Percentiles rank a stretch among this genome's conserved stretches.
Conservation (phyloP, 1,140 invertebrate genomes). For the Meloidogyne floridensis region DNA sequence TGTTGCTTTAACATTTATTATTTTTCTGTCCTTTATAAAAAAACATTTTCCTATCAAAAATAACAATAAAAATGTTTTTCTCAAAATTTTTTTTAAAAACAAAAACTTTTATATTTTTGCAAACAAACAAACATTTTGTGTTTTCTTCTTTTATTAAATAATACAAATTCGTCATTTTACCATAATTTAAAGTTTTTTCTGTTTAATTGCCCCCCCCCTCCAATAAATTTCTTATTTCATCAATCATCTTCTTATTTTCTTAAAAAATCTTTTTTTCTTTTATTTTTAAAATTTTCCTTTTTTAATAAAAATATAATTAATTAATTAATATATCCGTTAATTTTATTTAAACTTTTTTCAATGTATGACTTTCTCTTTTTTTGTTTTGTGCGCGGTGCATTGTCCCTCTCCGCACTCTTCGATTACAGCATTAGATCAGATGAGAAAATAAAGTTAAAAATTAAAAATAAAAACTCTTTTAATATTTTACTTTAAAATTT, state of each 20-base stretch:
- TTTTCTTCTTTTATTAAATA: neutral
- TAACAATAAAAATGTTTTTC: neutral
- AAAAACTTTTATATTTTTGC: neutral
- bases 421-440: too few relatives aligned
- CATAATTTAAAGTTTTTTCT: neutral
- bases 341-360: neutral
- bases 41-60: too few relatives aligned
- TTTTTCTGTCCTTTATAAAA: too few relatives aligned
- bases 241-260: neutral
- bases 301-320: neutral
- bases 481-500: too few relatives aligned
- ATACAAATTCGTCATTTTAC: neutral
- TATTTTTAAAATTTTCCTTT: neutral
- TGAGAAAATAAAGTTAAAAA: too few relatives aligned
- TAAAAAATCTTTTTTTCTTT: neutral
- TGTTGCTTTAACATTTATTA: too few relatives aligned
- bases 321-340: neutral
- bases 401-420: too few relatives aligned
- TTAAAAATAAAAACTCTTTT: too few relatives aligned
- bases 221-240: neutral
- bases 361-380: too few relatives aligned
- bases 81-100: neutral
- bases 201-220: neutral
- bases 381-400: too few relatives aligned
- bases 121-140: neutral